Percentiles rank a stretch among this genome's conserved stretches.
Evolutionary conservation across 2,888 invertebrate species (phyloP).

Genomic region (Blera fallax): DNA sequence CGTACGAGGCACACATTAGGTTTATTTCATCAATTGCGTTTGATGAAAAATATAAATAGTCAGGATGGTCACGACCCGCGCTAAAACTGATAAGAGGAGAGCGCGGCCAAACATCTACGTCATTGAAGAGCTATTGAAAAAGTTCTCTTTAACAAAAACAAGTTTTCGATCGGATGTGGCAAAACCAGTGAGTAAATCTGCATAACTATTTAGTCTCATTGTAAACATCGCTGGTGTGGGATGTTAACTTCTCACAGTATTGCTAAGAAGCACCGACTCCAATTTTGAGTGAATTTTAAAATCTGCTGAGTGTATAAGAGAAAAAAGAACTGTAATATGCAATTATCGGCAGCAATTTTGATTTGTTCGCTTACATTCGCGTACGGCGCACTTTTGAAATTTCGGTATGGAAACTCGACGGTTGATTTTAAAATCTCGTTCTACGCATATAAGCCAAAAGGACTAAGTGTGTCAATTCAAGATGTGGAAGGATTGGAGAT

Average conservation of each 20-base stretch:
- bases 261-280: neutral
- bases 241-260: neutral
- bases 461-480: constrained; percentile 28
- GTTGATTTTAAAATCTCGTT: constrained; percentile 21
- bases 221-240: constrained; percentile 13
- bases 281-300: neutral
- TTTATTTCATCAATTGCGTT: neutral
- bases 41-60: neutral
- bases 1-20: too few species aligned
- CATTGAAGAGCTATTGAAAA: neutral
- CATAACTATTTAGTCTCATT: constrained; percentile 7
- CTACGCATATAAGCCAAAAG: constrained; percentile 29
- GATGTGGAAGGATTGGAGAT: constrained; percentile 35
- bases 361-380: neutral
- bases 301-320: neutral
- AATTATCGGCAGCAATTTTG: neutral
- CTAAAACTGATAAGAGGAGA: constrained; percentile 8
- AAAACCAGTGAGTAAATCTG: neutral
- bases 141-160: constrained; percentile 2
- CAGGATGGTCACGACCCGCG: neutral
- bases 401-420: neutral
- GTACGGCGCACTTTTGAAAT: neutral
- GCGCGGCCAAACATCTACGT: neutral
- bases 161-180: neutral
- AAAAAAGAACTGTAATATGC: neutral